These are phyloP conservation scores for Megalopta genalis DNA, from an alignment of 1,140 invertebrate species.

Conservation along the genomic window DNA sequence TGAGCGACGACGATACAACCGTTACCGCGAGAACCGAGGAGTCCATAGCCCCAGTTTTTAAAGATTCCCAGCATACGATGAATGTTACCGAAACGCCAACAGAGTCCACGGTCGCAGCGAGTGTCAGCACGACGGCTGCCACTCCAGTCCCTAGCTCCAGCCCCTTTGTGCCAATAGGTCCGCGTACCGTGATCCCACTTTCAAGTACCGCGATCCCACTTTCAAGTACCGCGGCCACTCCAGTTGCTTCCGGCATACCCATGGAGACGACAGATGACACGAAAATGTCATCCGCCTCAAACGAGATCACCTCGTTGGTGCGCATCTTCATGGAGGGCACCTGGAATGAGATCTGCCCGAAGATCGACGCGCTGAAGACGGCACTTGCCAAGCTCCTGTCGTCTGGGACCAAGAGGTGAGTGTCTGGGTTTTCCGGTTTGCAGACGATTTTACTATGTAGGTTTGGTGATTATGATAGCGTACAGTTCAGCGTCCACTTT, in stretches of 20 bases:
- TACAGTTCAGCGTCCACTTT: too few relatives aligned
- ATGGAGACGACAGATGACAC: slow-evolving; percentile 42
- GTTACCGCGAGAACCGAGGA: not conserved
- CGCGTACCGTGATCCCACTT: not conserved
- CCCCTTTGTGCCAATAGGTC: not conserved
- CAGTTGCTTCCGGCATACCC: slow-evolving; percentile 7
- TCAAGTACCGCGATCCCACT: not conserved
- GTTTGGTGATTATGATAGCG: too few relatives aligned
- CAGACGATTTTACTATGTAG: too few relatives aligned
- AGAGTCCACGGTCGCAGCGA: not conserved
- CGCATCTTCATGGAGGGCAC: slow-evolving; percentile 71
- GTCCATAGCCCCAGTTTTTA: not conserved
- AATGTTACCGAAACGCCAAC: slow-evolving; percentile 22
- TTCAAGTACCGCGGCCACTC: not conserved
- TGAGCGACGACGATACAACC: not conserved
- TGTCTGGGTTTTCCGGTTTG: too few relatives aligned
- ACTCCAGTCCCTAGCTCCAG: not conserved
- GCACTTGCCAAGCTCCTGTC: slow-evolving; percentile 66
- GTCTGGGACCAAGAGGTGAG: slow-evolving; percentile 67
- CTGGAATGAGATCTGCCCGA: slow-evolving; percentile 67
- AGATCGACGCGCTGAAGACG: slow-evolving; percentile 60
- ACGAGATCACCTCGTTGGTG: slow-evolving; percentile 67
- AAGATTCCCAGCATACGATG: slow-evolving; percentile 1
- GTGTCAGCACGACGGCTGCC: not conserved
- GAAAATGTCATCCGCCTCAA: slow-evolving; percentile 36